A percentile compares a stretch with the other conserved stretches of the same genome.
These are phyloP conservation scores for Porites divaricata DNA, from an alignment of 92 coral and sea anemone genomes.

Conservation along the genomic window DNA sequence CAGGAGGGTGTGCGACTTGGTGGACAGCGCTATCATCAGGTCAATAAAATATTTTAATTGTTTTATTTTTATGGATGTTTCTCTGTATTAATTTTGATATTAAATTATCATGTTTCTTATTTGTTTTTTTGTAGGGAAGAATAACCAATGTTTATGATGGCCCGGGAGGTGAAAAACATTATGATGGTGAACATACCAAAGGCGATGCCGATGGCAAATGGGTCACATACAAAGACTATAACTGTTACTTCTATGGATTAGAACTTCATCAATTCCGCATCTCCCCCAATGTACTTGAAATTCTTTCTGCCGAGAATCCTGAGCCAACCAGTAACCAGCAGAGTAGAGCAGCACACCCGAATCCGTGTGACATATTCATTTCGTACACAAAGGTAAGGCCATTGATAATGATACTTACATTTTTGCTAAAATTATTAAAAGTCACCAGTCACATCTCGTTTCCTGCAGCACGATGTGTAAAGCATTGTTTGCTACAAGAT, in stretches of 20 bases:
- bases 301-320: slow-evolving; percentile 72
- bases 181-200: slow-evolving; percentile 91
- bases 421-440: too few relatives aligned
- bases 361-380: slow-evolving; percentile 85
- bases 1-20: slow-evolving; percentile 91
- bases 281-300: slow-evolving; percentile 91
- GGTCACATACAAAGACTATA: slow-evolving; percentile 83
- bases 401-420: too few relatives aligned
- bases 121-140: slow-evolving; percentile 64
- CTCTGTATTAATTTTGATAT: background rate
- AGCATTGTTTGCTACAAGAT: too few relatives aligned
- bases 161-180: slow-evolving; percentile 61
- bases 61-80: too few relatives aligned
- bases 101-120: background rate
- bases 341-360: slow-evolving; percentile 6
- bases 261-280: slow-evolving; percentile 74
- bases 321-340: slow-evolving; percentile 19
- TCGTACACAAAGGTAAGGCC: slow-evolving; percentile 78
- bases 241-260: slow-evolving; percentile 56
- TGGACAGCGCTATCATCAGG: slow-evolving; percentile 91
- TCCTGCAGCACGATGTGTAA: too few relatives aligned
- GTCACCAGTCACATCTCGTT: too few relatives aligned
- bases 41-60: background rate
- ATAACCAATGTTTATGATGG: slow-evolving; percentile 78
- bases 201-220: slow-evolving; percentile 87